Base-by-base conservation (phyloP, 2,113 vertebrate species). In the Baryphthengus martii region DNA sequence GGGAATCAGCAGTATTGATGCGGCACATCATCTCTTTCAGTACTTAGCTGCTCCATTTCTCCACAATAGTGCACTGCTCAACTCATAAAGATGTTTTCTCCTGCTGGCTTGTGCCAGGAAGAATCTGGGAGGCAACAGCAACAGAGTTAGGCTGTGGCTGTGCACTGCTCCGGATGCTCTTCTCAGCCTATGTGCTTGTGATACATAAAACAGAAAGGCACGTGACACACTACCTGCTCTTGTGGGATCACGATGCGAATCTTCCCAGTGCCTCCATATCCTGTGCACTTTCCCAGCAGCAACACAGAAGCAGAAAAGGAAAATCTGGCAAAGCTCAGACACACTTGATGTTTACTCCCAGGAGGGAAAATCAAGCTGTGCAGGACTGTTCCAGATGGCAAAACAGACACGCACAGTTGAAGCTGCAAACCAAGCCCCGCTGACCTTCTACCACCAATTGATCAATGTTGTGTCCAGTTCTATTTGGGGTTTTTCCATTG, bases 181-280 rank as follows among this genome's bases (percentile, higher is more conserved):
- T 58, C 39, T 70, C 66, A 68, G 47, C 8, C 70, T 63, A 7
- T 6, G 3, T 61, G 63, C 44, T 74, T 44, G n/a, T 17, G 25
- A 7, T 4, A 23, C 0, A 2, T 39, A 3, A 4, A 19, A 62
- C 0, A 67, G 26, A 62, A 52, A 0, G 8, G 25, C 33, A 33
- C 2, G 1, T 50, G 66, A 39, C 62, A 85, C 8, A 2, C 39
- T 42, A 18, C 20, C 66, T 61, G 29, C 9, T 26, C 66, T 76
- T 88, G 18, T 37, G 53, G 15, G 25, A 77, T 53, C 50, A 42
- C 2, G 10, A 58, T 40, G 53, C 35, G n/a, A 76, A 23, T 26
- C 11, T 39, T 80, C 2, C 10, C 37, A 73, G 25, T 26, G 49
- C 16, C 7, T 72, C 49, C 17, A 21, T 3, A 55, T 2, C 68